Percentiles rank a stretch among this genome's conserved stretches.
phyloP scores from a whole-genome alignment of 37 sponge, comb jelly and placozoan genomes.

The Crambe crambe region DNA sequence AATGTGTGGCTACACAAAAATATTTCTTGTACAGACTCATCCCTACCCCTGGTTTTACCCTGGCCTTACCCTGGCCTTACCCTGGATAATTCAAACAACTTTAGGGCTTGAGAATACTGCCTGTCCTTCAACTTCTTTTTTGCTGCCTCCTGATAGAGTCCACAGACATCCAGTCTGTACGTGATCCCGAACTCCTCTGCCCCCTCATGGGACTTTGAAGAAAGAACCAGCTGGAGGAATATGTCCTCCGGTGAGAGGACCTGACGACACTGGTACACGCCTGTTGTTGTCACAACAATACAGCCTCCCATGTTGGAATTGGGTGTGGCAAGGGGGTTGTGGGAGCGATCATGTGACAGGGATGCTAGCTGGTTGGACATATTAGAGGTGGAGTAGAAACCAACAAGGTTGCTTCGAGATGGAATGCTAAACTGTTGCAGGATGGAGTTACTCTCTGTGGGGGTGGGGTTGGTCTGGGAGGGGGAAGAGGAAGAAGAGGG shows the following conservation, averaged over 20 bases:
- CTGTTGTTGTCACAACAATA: constrained; percentile 51
- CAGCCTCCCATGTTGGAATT: constrained; percentile 65
- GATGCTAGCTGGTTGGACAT: constrained; percentile 1
- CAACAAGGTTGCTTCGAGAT: constrained; percentile 34
- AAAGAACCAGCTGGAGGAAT: constrained; percentile 45
- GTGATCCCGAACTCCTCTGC: constrained; percentile 73
- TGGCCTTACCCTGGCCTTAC: constrained; percentile 35
- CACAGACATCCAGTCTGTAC: constrained; percentile 70
- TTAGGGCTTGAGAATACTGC: constrained; percentile 46
- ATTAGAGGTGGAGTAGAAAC: constrained; percentile 21
- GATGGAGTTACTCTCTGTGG: constrained; percentile 27
- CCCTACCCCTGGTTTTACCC: too few relatives aligned
- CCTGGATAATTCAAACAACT: constrained; percentile 43
- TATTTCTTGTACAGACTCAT: too few relatives aligned
- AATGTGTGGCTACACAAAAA: too few relatives aligned
- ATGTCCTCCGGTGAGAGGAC: constrained; percentile 44
- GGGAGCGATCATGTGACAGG: constrained; percentile 1
- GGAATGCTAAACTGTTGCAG: constrained; percentile 59
- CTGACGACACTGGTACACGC: constrained; percentile 74
- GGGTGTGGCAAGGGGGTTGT: constrained; percentile 11
- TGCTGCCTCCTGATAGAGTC: constrained; percentile 65
- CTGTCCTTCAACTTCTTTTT: constrained; percentile 34
- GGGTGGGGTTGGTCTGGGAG: constrained; percentile 3
- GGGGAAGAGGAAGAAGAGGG: neutral
- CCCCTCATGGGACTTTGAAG: constrained; percentile 17